Base-by-base conservation (phyloP, 2,888 invertebrate species). In the Oscheius sp. region DNA sequence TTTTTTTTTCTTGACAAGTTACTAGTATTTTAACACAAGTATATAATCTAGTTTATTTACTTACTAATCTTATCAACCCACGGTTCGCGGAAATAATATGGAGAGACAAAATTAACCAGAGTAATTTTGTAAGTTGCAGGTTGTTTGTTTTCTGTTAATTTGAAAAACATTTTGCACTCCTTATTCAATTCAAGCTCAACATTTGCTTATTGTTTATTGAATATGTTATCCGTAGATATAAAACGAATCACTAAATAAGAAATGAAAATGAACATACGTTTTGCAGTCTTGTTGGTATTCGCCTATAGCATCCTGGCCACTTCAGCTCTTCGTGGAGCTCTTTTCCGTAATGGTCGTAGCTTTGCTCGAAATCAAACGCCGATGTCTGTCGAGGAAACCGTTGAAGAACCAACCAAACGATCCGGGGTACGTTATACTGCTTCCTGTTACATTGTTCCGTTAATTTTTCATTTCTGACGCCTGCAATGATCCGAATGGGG, bases 301-400 rank as follows among this genome's bases (percentile, higher is more conserved):
- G 41, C 41, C 62, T 26, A 47, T 47, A 24, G 32, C 22, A 33
- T 47, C 62, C 22, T 62, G 49, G 49, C 24, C 47, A 47, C 62
- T 24, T 62, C 62, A 9, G 72, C 69, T 26, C 57, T 75, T 2
- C 74, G 74, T 47, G 74, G 74, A 22, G 74, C 74, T 8, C 61
- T 75, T 12, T 75, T 72, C 67, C 68, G 74, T 30, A 72, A 71
- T 17, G 74, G 74, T 14, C 67, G 74, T 4, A 71, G 71, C 38
- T 59, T 59, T 20, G 12, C 44, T 5, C 20, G 59, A 20, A 59
- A 59, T 26, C 59, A 59, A 44, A 59, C 59, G 38, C 59, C 59
- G 17, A 59, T 59, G 59, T 59, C 59, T 5, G 41, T 59, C n/a
- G 59, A 59, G 2, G 59, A 59, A n/a, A 41, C 20, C 28, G 41